Evolutionary conservation across 2,113 vertebrate genomes (phyloP).

Genomic region (Apodemus sylvaticus): DNA sequence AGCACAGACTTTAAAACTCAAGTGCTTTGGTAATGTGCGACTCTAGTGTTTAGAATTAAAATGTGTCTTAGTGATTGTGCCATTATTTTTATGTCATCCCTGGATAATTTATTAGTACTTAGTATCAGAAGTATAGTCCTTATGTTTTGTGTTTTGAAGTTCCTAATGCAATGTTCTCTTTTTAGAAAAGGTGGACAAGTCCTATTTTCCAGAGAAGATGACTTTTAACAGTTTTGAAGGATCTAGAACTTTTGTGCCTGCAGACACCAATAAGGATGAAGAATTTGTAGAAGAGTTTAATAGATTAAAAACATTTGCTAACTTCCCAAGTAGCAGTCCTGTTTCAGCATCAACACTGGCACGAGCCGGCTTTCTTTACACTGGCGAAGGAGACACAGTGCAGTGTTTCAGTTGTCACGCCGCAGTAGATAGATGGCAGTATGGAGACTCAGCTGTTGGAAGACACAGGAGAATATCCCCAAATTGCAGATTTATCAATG

Average conservation of each 20-base stretch:
- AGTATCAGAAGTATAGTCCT: constrained; percentile 56
- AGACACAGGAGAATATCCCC: constrained; percentile 92
- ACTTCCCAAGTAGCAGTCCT: constrained; percentile 85
- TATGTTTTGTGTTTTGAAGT: constrained; percentile 56
- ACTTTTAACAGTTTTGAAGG: constrained; percentile 77
- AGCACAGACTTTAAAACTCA: constrained; percentile 35
- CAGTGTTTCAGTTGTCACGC: constrained; percentile 92
- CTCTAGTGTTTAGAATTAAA: constrained; percentile 59
- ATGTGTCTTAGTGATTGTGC: constrained; percentile 37
- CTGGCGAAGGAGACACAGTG: constrained; percentile 91
- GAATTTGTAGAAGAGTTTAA: constrained; percentile 86
- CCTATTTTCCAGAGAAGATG: constrained; percentile 80
- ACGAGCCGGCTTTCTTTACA: constrained; percentile 93
- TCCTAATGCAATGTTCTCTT: constrained; percentile 77
- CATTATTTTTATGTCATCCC: constrained; percentile 51
- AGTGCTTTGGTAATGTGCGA: constrained; percentile 24
- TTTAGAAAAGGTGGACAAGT: constrained; percentile 77
- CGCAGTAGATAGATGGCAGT: constrained; percentile 90
- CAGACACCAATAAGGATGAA: constrained; percentile 78
- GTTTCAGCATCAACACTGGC: constrained; percentile 88
- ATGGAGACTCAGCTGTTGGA: constrained; percentile 89
- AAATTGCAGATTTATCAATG: constrained; percentile 88
- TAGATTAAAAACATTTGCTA: constrained; percentile 89
- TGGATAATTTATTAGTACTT: constrained; percentile 49
- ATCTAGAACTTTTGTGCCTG: constrained; percentile 66